Evolutionary conservation across 1,140 invertebrate genomes (phyloP), one percentile per base, ranked within the genome.

Genomic region (roundworm (Caenorhabditis elegans)): DNA sequence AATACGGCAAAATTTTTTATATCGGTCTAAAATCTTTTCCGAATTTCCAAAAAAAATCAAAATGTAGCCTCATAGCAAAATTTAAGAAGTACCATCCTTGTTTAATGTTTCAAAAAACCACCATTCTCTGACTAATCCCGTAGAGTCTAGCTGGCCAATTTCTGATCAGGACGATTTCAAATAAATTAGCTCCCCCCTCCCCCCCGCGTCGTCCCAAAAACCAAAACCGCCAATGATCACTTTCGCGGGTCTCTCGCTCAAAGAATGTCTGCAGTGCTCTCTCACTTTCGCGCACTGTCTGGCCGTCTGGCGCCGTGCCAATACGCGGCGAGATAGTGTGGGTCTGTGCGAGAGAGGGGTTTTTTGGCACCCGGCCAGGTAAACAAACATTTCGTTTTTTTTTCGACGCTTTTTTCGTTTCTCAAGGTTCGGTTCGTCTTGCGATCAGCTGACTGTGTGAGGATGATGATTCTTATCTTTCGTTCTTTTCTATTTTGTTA

Each of bases 321-420:
- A 34, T 13, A 53, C 19, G 26, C 51, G 5, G 15, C 3, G 53
- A 60, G 53, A 60, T 43, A 43, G 39, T 8, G 39, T 8, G 39
- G 39, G 39, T 15, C 39, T 43, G 39, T 43, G 39, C 5, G 15
- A n/a, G 53, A 60, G 31, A 24, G 31, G 15, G 53, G 53, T 60
- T 60, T 60, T 60, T 60, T 60, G 53, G 53, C 53, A 60, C 17
- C 8, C 26, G 15, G 53, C 53, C 53, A 60, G 53, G 53, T 60
- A 60, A 60, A 60, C 31, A 60, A 60, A 34, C 28, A 34, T 15
- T 17, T 11, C n/a, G n/a, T 31, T 43, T 15, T 15, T 43, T 8
- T 15, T 43, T 43, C 39, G 39, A 8, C 39, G 39, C 26, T n/a
- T 34, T 60, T 34, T 60, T 15, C 8, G 26, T 34, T 15, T 4